A percentile compares a stretch with the other conserved stretches of the same genome.
These are phyloP conservation scores for Aptenodytes forsteri DNA, from an alignment of 2,113 vertebrate genomes.

Conservation along the genomic window DNA sequence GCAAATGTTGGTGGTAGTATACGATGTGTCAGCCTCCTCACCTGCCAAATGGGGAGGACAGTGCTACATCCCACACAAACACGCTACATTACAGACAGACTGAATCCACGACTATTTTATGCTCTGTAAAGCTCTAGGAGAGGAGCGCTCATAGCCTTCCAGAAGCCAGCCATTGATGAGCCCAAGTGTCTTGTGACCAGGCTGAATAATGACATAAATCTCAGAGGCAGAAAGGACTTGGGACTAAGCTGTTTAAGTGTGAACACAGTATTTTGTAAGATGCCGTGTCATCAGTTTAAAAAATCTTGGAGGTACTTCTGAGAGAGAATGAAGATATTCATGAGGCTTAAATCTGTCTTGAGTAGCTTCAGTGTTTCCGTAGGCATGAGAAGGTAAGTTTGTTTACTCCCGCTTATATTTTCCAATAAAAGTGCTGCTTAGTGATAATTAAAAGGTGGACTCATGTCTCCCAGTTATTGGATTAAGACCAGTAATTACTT, in stretches of 20 bases:
- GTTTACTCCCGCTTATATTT: not conserved
- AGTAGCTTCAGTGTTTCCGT: not conserved
- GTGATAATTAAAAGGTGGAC: not conserved
- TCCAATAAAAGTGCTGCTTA: not conserved
- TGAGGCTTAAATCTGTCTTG: not conserved
- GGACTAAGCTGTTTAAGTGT: not conserved
- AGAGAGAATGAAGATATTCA: not conserved
- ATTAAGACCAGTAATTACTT: not conserved
- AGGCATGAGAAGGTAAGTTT: not conserved
- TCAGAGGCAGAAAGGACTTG: not conserved
- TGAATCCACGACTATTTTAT: not conserved
- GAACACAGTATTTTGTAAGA: not conserved
- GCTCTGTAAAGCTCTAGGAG: not conserved
- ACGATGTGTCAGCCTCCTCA: constrained; percentile 27
- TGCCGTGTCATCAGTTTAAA: not conserved
- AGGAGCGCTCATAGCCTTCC: not conserved
- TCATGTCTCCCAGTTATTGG: not conserved
- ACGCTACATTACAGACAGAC: not conserved
- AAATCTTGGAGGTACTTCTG: not conserved
- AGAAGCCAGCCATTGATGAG: not conserved
- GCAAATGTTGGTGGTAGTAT: constrained; percentile 49
- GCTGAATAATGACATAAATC: not conserved
- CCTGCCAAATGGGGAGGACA: constrained; percentile 48
- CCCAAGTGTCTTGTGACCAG: not conserved
- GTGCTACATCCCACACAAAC: constrained; percentile 25